A percentile compares a stretch with the other conserved stretches of the same genome.
Evolutionary conservation across 1,140 invertebrate genomes (phyloP).

Genomic region (Hermatobates lingyangjiaoensis): DNA sequence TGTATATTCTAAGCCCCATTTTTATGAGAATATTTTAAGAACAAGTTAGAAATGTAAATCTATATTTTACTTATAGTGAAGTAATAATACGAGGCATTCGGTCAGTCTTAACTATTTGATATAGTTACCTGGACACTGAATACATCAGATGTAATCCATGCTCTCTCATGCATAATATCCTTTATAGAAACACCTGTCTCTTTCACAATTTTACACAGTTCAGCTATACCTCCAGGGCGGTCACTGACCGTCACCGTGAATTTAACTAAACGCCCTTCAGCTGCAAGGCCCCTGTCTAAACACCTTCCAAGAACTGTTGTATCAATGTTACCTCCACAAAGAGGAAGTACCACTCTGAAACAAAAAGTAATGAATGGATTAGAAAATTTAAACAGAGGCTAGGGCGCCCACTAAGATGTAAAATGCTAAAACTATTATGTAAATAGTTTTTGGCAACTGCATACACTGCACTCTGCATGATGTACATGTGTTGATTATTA

Average conservation of each 20-base stretch:
- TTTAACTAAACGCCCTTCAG: constrained; percentile 67
- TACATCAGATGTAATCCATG: constrained; percentile 75
- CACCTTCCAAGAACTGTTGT: constrained; percentile 75
- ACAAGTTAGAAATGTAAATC: too few species aligned
- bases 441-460: too few species aligned
- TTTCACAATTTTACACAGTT: constrained; percentile 55
- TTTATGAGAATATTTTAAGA: background rate
- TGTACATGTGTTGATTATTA: too few species aligned
- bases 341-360: constrained; percentile 54
- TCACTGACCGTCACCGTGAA: constrained; percentile 75
- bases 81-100: background rate
- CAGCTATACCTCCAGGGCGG: constrained; percentile 68
- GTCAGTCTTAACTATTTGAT: background rate
- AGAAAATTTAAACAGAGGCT: too few species aligned
- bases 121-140: constrained; percentile 51
- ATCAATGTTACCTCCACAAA: constrained; percentile 87
- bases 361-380: constrained; percentile 5
- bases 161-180: constrained; percentile 82
- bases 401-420: too few species aligned
- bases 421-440: too few species aligned
- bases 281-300: constrained; percentile 72
- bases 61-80: background rate
- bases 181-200: constrained; percentile 75
- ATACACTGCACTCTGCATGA: too few species aligned
- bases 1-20: background rate